Conservation (phyloP, 2,113 vertebrate genomes). For the Scortum barcoo region DNA sequence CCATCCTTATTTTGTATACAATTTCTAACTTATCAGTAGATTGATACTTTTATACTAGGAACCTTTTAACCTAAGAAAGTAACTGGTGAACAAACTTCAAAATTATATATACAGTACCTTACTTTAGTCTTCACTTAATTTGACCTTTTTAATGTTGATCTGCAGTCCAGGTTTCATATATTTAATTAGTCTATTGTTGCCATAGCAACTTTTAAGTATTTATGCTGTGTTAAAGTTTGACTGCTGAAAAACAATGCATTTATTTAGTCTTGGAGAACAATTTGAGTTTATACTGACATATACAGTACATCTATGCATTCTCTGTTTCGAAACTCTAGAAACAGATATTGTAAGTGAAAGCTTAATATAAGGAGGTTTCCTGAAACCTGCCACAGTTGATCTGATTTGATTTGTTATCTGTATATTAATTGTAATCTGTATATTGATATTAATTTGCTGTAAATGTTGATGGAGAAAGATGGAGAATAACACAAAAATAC, state of each 20-base stretch:
- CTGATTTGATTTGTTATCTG: neutral
- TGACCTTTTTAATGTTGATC: neutral
- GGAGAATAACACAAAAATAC: no score
- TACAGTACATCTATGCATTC: neutral
- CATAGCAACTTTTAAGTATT: neutral
- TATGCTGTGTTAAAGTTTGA: neutral
- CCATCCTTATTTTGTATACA: no score
- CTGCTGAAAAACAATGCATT: neutral
- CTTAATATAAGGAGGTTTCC: neutral
- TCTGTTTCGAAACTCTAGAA: neutral
- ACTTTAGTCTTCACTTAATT: neutral
- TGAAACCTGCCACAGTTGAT: neutral
- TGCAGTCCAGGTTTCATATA: neutral
- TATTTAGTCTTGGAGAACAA: neutral
- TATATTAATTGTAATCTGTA: no score
- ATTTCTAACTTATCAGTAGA: neutral
- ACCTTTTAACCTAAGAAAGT: no score
- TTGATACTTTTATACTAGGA: neutral
- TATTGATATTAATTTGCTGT: neutral
- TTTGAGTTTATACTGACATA: neutral
- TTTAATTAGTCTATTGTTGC: slow-evolving; percentile 11
- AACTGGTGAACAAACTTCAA: neutral
- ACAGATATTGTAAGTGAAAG: neutral
- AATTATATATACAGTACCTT: neutral
- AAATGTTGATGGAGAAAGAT: neutral